phyloP scores from a whole-genome alignment of 2,888 invertebrate genomes.

The Auanema sp. region DNA sequence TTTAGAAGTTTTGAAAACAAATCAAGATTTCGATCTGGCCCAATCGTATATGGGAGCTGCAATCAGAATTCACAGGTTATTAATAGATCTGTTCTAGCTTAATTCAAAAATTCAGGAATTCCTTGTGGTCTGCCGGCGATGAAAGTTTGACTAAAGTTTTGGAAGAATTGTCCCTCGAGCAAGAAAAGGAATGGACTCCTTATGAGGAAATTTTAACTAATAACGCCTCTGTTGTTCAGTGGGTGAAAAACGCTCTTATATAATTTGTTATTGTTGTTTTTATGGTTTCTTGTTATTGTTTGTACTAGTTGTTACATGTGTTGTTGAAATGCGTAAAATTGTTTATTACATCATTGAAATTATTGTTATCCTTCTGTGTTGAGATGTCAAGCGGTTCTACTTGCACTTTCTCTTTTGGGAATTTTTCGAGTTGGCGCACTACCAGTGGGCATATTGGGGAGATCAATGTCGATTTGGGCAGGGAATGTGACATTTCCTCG shows the following conservation, averaged over 20 bases:
- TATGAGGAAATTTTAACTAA: slow-evolving; percentile 34
- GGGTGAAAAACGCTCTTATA: slow-evolving; percentile 51
- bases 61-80: slow-evolving; percentile 72
- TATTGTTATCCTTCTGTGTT: no score
- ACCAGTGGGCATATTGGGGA: slow-evolving; percentile 38
- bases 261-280: slow-evolving; percentile 18
- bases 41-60: slow-evolving; percentile 87
- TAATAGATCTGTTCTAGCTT: no score
- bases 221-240: slow-evolving; percentile 43
- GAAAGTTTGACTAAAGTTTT: slow-evolving; percentile 21
- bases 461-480: slow-evolving; percentile 21
- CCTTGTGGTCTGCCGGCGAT: slow-evolving; percentile 11
- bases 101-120: slow-evolving; percentile 5
- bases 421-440: slow-evolving; percentile 1
- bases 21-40: slow-evolving; percentile 83
- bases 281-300: background rate
- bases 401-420: background rate
- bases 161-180: slow-evolving; percentile 16
- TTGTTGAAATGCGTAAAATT: background rate
- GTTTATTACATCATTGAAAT: background rate
- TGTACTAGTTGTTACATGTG: background rate
- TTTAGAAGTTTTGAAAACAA: slow-evolving; percentile 71
- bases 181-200: slow-evolving; percentile 24
- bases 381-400: background rate
- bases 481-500: slow-evolving; percentile 38